Evolutionary conservation across 2,797 vertebrate species (phyloP).

Genomic region (Pseudomugil tenellus): DNA sequence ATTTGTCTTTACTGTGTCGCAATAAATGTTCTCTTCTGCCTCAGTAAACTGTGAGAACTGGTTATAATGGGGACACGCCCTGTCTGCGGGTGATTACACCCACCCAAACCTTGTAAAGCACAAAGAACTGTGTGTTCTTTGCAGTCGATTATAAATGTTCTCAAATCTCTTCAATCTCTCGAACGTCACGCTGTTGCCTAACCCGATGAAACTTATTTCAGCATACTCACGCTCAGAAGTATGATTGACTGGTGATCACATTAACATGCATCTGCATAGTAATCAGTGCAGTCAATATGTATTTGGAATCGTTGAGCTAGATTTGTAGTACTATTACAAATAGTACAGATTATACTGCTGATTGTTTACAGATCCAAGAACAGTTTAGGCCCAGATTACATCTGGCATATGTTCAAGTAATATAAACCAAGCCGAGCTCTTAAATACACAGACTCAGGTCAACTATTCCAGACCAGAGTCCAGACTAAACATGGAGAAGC

Average conservation of each 20-base stretch:
- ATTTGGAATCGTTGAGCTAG: neutral
- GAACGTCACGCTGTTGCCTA: neutral
- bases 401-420: no score
- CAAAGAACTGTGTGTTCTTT: neutral
- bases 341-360: no score
- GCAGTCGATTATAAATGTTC: neutral
- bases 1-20: neutral
- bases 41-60: slow-evolving; percentile 3
- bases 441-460: no score
- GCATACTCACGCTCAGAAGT: neutral
- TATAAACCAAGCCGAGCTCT: no score
- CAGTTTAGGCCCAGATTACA: no score
- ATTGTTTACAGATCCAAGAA: no score
- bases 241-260: no score
- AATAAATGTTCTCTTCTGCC: slow-evolving; percentile 4
- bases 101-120: neutral
- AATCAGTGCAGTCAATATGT: neutral
- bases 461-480: no score
- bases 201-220: neutral
- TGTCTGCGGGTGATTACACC: slow-evolving; percentile 18
- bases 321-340: neutral
- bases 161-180: no score
- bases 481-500: no score
- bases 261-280: neutral
- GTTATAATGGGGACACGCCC: slow-evolving; percentile 42